Conservation (phyloP, 2,888 invertebrate species). For the Eustalomyia histrio region DNA sequence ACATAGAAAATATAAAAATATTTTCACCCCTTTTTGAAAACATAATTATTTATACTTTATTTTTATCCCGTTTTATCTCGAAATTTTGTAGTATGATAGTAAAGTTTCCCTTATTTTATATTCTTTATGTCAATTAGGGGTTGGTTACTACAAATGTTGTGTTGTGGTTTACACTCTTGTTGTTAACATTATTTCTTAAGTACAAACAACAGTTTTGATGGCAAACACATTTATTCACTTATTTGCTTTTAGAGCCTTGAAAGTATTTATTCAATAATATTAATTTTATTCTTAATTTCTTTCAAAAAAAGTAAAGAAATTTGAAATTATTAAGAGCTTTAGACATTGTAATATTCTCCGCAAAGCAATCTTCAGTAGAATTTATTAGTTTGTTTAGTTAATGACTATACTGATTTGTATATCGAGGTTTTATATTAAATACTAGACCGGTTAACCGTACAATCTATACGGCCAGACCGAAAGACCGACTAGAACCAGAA, state of each 20-base stretch:
- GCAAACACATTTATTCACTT: constrained; percentile 5
- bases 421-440: no score
- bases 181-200: constrained; percentile 49
- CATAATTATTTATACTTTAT: neutral
- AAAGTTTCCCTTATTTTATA: neutral
- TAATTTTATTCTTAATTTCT: neutral
- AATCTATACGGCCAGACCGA: no score
- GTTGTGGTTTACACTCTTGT: constrained; percentile 48
- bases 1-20: neutral
- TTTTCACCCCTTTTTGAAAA: neutral
- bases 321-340: no score
- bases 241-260: neutral
- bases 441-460: no score
- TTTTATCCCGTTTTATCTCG: no score
- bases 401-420: no score
- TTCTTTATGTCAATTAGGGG: neutral
- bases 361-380: no score
- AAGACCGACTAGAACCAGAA: no score
- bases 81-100: neutral
- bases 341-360: no score
- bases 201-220: neutral
- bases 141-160: constrained; percentile 35
- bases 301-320: no score
- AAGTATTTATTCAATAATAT: neutral
- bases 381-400: no score